A percentile compares a stretch with the other conserved stretches of the same genome.
phyloP scores from a whole-genome alignment of 2,113 vertebrate species.

The Ciconia stormi region DNA sequence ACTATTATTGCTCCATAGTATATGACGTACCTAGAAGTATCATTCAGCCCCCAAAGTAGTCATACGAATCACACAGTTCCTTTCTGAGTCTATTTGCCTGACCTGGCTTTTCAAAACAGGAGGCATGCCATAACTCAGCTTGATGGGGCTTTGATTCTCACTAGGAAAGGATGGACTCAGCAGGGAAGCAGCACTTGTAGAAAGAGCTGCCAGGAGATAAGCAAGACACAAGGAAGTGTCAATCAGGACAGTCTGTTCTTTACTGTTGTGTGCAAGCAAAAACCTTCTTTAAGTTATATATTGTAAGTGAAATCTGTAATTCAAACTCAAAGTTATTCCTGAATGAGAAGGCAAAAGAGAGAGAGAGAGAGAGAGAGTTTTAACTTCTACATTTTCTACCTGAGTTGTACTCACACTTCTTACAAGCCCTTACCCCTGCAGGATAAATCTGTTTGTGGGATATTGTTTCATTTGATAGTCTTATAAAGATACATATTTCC shows the following conservation, averaged over 20 bases:
- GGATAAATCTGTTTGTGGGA: not conserved
- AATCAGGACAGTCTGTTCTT: not conserved
- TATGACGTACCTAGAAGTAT: not conserved
- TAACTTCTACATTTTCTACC: not conserved
- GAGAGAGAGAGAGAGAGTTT: not conserved
- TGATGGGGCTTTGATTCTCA: not conserved
- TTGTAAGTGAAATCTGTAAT: not conserved
- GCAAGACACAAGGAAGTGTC: not conserved
- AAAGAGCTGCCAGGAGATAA: not conserved
- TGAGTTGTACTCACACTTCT: not conserved
- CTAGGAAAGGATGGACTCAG: not conserved
- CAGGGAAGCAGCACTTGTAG: not conserved
- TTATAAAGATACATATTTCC: not conserved
- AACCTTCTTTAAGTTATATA: not conserved
- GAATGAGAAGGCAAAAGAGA: not conserved
- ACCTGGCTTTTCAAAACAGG: slow-evolving; percentile 1
- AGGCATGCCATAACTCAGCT: not conserved
- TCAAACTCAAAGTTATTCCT: not conserved
- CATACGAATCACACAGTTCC: not conserved
- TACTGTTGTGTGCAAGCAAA: not conserved
- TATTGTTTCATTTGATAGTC: not conserved
- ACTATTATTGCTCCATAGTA: not conserved
- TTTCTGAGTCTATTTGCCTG: not conserved
- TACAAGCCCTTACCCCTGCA: not conserved
- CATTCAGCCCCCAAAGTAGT: not conserved